phyloP scores from a whole-genome alignment of 2,113 vertebrate species.

The Onychorhynchus coronatus region DNA sequence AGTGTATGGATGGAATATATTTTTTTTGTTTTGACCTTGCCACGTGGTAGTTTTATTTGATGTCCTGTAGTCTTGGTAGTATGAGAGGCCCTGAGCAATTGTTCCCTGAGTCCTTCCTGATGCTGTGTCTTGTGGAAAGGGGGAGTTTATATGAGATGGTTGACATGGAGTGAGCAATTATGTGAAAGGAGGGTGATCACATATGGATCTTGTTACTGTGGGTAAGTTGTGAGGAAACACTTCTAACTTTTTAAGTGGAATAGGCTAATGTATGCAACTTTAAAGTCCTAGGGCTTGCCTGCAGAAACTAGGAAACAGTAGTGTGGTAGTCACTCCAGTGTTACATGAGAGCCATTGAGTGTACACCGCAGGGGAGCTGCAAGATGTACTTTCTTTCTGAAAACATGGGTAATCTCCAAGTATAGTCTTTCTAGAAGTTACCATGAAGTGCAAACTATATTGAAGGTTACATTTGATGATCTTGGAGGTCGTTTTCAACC shows the following conservation, averaged over 20 bases:
- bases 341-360: background rate
- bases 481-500: background rate
- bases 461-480: background rate
- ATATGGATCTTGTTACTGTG: background rate
- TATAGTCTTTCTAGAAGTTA: background rate
- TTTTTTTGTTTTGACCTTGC: background rate
- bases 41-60: background rate
- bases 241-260: background rate
- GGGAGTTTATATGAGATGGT: background rate
- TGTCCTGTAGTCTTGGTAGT: background rate
- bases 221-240: background rate
- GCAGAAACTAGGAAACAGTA: background rate
- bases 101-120: background rate
- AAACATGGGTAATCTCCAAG: background rate
- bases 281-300: background rate
- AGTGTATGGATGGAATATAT: background rate
- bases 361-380: background rate
- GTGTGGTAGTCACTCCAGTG: accelerated
- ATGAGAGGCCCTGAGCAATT: background rate
- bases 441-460: background rate
- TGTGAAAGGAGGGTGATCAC: background rate
- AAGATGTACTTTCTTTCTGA: background rate
- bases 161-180: background rate
- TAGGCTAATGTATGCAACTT: background rate
- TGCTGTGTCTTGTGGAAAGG: background rate